phyloP scores from a whole-genome alignment of 92 coral and sea anemone species.

The Porites divaricata region DNA sequence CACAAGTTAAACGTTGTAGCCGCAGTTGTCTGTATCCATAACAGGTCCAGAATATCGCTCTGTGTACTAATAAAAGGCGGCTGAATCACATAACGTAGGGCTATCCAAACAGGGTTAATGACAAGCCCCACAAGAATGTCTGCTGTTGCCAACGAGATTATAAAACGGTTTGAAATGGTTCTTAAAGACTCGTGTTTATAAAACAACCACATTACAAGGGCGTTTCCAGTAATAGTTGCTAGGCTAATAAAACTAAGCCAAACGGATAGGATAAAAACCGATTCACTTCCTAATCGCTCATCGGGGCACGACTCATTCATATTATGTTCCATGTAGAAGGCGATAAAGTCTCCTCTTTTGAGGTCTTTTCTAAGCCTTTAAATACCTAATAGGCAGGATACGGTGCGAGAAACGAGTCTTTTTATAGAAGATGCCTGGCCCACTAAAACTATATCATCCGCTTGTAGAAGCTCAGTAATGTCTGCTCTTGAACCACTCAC shows the following conservation, averaged over 20 bases:
- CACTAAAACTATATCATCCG: too few relatives aligned
- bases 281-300: not conserved
- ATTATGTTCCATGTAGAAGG: not conserved
- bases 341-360: not conserved
- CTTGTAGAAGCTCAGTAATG: too few relatives aligned
- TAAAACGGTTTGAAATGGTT: slow-evolving; percentile 39
- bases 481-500: too few relatives aligned
- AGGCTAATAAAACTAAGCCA: slow-evolving; percentile 3
- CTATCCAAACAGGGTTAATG: not conserved
- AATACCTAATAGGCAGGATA: too few relatives aligned
- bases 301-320: slow-evolving; percentile 1
- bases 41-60: not conserved
- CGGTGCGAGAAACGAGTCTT: too few relatives aligned
- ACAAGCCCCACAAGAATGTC: slow-evolving; percentile 42
- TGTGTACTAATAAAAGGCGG: not conserved
- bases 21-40: slow-evolving; percentile 27
- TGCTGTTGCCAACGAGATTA: slow-evolving; percentile 34
- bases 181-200: slow-evolving; percentile 21
- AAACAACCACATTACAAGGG: slow-evolving; percentile 19
- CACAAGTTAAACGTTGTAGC: slow-evolving; percentile 14
- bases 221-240: slow-evolving; percentile 11
- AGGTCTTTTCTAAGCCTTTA: too few relatives aligned
- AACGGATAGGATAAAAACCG: not conserved
- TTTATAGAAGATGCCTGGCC: too few relatives aligned
- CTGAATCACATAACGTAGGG: not conserved